These are phyloP conservation scores for Phengaris arion DNA, from an alignment of 2,888 invertebrate genomes.

Conservation along the genomic window DNA sequence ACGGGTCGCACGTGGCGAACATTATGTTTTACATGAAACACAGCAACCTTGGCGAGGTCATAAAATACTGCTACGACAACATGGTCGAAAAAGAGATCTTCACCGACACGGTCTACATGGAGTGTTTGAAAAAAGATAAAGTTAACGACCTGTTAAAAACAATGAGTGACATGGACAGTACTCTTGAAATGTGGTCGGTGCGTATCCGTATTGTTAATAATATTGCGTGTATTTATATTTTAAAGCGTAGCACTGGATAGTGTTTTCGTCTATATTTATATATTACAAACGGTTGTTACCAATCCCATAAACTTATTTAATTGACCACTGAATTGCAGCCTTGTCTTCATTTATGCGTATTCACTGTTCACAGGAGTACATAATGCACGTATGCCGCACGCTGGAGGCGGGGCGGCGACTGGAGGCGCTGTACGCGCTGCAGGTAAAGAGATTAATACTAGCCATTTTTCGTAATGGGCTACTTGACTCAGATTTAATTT, in stretches of 20 bases:
- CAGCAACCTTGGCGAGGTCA: slow-evolving; percentile 83
- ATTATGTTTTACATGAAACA: slow-evolving; percentile 88
- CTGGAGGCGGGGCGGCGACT: slow-evolving; percentile 84
- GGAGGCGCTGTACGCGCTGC: slow-evolving; percentile 86
- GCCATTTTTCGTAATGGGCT: no score
- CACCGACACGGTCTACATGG: slow-evolving; percentile 84
- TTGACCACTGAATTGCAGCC: neutral
- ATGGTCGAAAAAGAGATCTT: slow-evolving; percentile 84
- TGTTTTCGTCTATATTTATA: no score
- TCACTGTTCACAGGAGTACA: slow-evolving; percentile 71
- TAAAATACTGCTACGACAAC: slow-evolving; percentile 85
- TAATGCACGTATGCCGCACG: slow-evolving; percentile 84
- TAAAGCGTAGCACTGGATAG: no score
- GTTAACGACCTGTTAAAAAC: slow-evolving; percentile 80
- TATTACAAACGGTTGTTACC: no score
- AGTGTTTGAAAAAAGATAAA: slow-evolving; percentile 82
- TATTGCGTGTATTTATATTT: neutral
- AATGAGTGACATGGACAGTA: slow-evolving; percentile 83
- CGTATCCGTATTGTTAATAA: slow-evolving; percentile 40
- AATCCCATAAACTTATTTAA: neutral
- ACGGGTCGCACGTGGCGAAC: slow-evolving; percentile 87
- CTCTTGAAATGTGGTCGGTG: slow-evolving; percentile 85
- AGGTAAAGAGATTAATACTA: slow-evolving; percentile 48
- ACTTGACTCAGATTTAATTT: no score
- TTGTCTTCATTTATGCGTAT: neutral